Evolutionary conservation across 92 coral and sea anemone species (phyloP).

Genomic region (Palythoa heliodiscus): DNA sequence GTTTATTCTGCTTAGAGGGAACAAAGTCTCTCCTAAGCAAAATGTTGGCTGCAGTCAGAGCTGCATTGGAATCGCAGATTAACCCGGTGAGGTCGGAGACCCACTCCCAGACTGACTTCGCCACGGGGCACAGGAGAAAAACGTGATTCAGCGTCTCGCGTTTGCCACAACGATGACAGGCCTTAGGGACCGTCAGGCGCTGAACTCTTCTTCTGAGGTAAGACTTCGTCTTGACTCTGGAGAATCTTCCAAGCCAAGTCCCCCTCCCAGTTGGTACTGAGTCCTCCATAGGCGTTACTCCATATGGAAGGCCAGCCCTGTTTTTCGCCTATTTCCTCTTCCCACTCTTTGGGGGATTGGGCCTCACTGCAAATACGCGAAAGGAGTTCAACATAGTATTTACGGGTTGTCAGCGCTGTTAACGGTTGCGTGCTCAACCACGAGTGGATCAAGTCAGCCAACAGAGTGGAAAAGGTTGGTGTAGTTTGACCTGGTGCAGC

Average conservation of each 20-base stretch:
- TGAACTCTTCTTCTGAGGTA: too few relatives aligned
- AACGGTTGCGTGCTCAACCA: neutral
- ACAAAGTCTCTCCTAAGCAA: too few relatives aligned
- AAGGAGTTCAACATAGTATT: neutral
- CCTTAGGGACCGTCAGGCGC: too few relatives aligned
- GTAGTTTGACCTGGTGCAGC: neutral
- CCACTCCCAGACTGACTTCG: slow-evolving; percentile 12
- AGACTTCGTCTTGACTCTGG: too few relatives aligned
- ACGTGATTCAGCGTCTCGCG: too few relatives aligned
- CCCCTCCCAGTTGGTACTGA: too few relatives aligned
- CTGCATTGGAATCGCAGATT: slow-evolving; percentile 23
- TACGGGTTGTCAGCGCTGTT: neutral
- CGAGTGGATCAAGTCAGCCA: neutral
- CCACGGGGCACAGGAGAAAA: too few relatives aligned
- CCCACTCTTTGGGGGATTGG: slow-evolving; percentile 13
- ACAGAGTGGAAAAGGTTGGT: neutral
- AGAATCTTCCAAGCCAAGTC: too few relatives aligned
- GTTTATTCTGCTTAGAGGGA: too few relatives aligned
- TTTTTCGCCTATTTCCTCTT: neutral
- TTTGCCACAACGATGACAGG: too few relatives aligned
- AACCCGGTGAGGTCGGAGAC: neutral
- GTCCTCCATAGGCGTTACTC: neutral
- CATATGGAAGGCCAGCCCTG: slow-evolving; percentile 3
- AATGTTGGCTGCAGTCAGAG: neutral
- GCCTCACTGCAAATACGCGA: neutral